Conservation (phyloP, 2,797 vertebrate genomes). For the Microchirus variegatus region DNA sequence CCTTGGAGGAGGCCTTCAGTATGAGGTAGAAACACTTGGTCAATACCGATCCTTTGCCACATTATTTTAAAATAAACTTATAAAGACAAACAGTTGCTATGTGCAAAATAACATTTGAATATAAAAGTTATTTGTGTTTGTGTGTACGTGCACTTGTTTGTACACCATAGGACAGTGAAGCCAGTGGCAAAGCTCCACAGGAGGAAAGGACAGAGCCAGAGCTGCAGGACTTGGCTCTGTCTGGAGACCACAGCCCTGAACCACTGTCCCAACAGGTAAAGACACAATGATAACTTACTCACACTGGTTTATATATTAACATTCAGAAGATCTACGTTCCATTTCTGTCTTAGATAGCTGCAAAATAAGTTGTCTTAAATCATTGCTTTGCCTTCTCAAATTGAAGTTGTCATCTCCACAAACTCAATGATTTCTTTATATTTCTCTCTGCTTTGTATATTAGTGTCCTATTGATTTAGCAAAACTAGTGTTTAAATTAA, state of each 20-base stretch:
- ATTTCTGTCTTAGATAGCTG: too few species aligned
- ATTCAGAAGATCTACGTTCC: too few species aligned
- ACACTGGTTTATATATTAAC: too few species aligned
- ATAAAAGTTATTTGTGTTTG: not conserved
- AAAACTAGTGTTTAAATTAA: too few species aligned
- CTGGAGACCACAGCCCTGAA: constrained; percentile 77
- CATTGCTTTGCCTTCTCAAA: too few species aligned
- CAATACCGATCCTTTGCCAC: not conserved
- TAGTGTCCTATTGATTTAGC: too few species aligned
- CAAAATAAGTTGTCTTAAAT: too few species aligned
- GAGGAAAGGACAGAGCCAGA: constrained; percentile 81
- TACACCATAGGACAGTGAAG: constrained; percentile 76
- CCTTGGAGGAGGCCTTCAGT: constrained; percentile 83
- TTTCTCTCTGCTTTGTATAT: too few species aligned
- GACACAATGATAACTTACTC: too few species aligned
- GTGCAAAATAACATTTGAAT: not conserved
- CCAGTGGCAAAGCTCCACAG: constrained; percentile 60
- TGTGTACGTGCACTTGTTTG: not conserved
- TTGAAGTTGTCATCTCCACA: too few species aligned
- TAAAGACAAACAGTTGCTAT: not conserved
- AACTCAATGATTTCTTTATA: too few species aligned
- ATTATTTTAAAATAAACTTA: not conserved
- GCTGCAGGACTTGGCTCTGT: constrained; percentile 73
- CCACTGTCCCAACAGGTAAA: constrained; percentile 73
- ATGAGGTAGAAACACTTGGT: constrained; percentile 79